Conservation (phyloP, 2,888 invertebrate genomes). For the Scaptodrosophila latifasciaeformis region DNA sequence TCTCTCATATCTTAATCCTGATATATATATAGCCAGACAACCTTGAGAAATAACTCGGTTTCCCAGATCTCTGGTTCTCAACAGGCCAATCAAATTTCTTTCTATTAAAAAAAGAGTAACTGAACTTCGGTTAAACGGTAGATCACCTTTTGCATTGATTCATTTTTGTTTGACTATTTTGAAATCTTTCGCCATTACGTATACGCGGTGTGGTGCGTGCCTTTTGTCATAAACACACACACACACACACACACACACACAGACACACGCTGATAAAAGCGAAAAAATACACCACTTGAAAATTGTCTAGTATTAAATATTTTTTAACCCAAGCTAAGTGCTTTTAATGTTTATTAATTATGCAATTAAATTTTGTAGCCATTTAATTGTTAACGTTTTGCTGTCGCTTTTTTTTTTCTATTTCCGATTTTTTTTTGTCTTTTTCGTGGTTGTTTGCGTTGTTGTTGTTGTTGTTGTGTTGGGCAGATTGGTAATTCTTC, state of each 20-base stretch:
- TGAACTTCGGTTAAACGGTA: too few relatives aligned
- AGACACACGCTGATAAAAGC: slow-evolving; percentile 2
- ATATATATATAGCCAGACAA: too few relatives aligned
- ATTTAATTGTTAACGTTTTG: slow-evolving; percentile 58
- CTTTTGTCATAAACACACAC: slow-evolving; percentile 23
- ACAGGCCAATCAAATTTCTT: too few relatives aligned
- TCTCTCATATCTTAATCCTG: too few relatives aligned
- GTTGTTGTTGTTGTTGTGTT: slow-evolving; percentile 6
- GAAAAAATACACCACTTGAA: slow-evolving; percentile 44
- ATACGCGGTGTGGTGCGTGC: slow-evolving; percentile 46
- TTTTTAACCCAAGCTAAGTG: slow-evolving; percentile 62
- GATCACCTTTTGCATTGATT: slow-evolving; percentile 2
- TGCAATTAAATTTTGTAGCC: slow-evolving; percentile 67
- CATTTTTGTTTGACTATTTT: slow-evolving; percentile 12
- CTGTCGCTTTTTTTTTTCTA: slow-evolving; percentile 28
- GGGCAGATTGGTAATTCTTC: slow-evolving; percentile 7
- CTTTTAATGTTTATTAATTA: slow-evolving; percentile 70
- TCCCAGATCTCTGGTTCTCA: too few relatives aligned
- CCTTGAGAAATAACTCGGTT: too few relatives aligned
- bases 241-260: too few relatives aligned
- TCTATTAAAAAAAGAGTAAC: too few relatives aligned
- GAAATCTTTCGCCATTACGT: slow-evolving; percentile 9
- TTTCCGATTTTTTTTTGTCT: slow-evolving; percentile 12
- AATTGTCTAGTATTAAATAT: slow-evolving; percentile 59
- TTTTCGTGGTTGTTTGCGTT: slow-evolving; percentile 2